Evolutionary conservation across 2,797 vertebrate species (phyloP).

Genomic region (Sebastes alutus): DNA sequence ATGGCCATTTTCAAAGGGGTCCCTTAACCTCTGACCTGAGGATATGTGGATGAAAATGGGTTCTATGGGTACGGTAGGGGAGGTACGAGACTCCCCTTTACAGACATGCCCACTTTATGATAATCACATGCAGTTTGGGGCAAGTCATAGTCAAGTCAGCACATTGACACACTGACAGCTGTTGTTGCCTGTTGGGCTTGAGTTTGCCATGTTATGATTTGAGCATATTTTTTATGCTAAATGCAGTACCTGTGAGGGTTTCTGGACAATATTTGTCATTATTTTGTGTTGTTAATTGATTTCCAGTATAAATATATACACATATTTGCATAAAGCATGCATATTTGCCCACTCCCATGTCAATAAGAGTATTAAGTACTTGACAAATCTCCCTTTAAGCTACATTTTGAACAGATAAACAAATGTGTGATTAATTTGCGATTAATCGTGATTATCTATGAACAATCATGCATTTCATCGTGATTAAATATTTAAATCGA

Average conservation of each 20-base stretch:
- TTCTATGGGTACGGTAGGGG: too few relatives aligned
- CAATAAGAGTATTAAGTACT: not conserved
- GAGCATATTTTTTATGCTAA: too few relatives aligned
- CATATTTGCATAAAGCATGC: rapidly evolving
- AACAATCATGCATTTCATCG: not conserved
- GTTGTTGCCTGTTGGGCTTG: rapidly evolving
- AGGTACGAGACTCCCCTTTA: not conserved
- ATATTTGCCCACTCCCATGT: not conserved
- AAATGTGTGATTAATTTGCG: not conserved
- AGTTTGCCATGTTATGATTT: too few relatives aligned
- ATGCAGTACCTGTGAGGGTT: too few relatives aligned
- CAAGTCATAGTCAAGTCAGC: not conserved
- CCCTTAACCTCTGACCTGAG: too few relatives aligned
- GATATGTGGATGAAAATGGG: too few relatives aligned
- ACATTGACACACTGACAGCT: not conserved
- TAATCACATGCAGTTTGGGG: not conserved
- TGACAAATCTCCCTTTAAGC: too few relatives aligned
- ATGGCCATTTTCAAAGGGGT: too few relatives aligned
- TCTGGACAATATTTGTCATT: too few relatives aligned
- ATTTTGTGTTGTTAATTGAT: too few relatives aligned
- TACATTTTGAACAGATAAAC: not conserved
- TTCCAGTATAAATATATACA: not conserved
- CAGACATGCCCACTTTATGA: not conserved
- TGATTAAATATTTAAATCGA: not conserved
- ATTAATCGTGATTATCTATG: not conserved